Conservation (phyloP, 92 coral and sea anemone genomes). For the Zoanthus gigantus region DNA sequence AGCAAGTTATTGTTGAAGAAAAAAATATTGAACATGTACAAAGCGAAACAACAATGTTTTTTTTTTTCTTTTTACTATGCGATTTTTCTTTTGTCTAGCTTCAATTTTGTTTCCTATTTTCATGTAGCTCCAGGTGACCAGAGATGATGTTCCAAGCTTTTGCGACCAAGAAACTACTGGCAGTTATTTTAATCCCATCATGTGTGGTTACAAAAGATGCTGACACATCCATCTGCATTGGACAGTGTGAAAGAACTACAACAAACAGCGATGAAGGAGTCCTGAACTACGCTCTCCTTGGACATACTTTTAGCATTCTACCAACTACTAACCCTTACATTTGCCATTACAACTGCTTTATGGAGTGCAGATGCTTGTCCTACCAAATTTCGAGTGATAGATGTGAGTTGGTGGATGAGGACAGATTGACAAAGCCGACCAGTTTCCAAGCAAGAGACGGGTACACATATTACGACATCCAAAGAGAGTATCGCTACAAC, state of each 20-base stretch:
- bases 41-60: too few relatives aligned
- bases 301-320: neutral
- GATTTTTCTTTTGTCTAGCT: too few relatives aligned
- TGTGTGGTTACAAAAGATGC: neutral
- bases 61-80: too few relatives aligned
- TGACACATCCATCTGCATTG: neutral
- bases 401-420: neutral
- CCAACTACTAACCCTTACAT: neutral
- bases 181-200: neutral
- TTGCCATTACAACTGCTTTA: slow-evolving; percentile 3
- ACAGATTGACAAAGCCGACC: neutral
- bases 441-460: neutral
- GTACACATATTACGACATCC: neutral
- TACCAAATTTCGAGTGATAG: neutral
- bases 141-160: neutral
- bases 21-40: too few relatives aligned
- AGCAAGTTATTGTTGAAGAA: too few relatives aligned
- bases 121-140: too few relatives aligned
- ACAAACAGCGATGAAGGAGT: neutral
- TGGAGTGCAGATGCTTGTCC: neutral
- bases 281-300: neutral
- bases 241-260: neutral
- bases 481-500: neutral
- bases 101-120: too few relatives aligned
- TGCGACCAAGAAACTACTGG: neutral